Base-by-base conservation (phyloP, 2,888 invertebrate genomes). In the Ichneumon xanthorius region DNA sequence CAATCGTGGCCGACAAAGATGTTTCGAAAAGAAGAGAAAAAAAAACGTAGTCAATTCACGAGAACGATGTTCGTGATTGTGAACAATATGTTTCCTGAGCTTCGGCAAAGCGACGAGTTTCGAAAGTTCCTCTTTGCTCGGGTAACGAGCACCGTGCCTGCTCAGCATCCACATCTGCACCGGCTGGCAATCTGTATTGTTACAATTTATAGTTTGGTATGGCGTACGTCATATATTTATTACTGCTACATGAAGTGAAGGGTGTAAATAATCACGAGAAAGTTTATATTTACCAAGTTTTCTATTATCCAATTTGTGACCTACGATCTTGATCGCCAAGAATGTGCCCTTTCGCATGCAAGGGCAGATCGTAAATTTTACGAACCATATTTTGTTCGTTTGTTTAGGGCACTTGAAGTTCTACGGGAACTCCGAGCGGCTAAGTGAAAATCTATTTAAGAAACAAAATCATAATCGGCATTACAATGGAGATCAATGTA, bases 81-180 rank as follows among this genome's bases (percentile, higher is more conserved):
- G 93, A 0, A 96, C 89, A 77, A 97, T 95, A 89, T 96, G 95
- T 79, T 95, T 95, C 84, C 96, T 95, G 1, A 97, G 94, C 79
- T 95, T 95, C 0, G 94, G 94, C 22, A 97, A 94, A 26, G 95
- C 94, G 67, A 95, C 94, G 53, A 97, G 94, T 7, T 94, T 94
- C 2, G 92, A 88, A 9, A 97, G 95, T 79, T 95, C 95, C 0
- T 93, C 92, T 0, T 94, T 92, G 19, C 95, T 95, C 0, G 97
- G 97, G 88, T 96, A 95, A 87, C 96, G 95, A 0, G 97, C 96
- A 7, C 97, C 97, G 89, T 97, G 96, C 4, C 97, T 95, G 87
- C 95, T 95, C 68, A 97, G 92, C 90, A 96, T 95, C 97, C 97
- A 98, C 82, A 97, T 95, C 88, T 97, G 97, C 1, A 95, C 94